Percentiles rank a stretch among this genome's conserved stretches.
Conservation (phyloP, 1,140 invertebrate species). For the Maniola jurtina region DNA sequence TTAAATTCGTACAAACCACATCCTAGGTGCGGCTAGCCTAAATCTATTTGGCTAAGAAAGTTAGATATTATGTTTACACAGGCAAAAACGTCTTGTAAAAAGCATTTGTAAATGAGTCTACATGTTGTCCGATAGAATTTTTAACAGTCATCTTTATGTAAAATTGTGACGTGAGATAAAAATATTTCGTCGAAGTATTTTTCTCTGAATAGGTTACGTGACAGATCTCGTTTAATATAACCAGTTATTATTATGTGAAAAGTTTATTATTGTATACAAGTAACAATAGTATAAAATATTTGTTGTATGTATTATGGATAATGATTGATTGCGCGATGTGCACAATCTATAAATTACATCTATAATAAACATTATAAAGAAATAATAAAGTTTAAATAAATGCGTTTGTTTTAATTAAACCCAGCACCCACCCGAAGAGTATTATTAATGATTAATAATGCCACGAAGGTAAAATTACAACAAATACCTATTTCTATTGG, state of each 20-base stretch:
- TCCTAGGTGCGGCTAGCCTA: too few species aligned
- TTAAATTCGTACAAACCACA: too few species aligned
- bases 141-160: constrained; percentile 43
- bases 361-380: constrained; percentile 75
- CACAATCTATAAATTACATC: constrained; percentile 67
- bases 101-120: constrained; percentile 7
- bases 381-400: constrained; percentile 75
- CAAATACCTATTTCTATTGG: too few species aligned
- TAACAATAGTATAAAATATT: constrained; percentile 71
- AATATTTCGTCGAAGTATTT: constrained; percentile 50
- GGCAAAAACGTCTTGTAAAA: not conserved
- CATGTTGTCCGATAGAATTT: constrained; percentile 46
- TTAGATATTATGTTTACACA: not conserved
- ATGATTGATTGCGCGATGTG: constrained; percentile 48
- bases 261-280: constrained; percentile 76
- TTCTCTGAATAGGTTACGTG: constrained; percentile 50
- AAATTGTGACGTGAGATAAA: constrained; percentile 33
- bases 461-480: too few species aligned
- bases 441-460: too few species aligned
- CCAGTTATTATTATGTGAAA: constrained; percentile 74
- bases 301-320: constrained; percentile 72
- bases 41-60: not conserved
- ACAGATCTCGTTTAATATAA: constrained; percentile 65
- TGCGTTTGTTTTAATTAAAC: constrained; percentile 2
- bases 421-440: not conserved